These are phyloP conservation scores for Drosophila pallidifrons DNA, from an alignment of 1,140 invertebrate species.

Conservation along the genomic window DNA sequence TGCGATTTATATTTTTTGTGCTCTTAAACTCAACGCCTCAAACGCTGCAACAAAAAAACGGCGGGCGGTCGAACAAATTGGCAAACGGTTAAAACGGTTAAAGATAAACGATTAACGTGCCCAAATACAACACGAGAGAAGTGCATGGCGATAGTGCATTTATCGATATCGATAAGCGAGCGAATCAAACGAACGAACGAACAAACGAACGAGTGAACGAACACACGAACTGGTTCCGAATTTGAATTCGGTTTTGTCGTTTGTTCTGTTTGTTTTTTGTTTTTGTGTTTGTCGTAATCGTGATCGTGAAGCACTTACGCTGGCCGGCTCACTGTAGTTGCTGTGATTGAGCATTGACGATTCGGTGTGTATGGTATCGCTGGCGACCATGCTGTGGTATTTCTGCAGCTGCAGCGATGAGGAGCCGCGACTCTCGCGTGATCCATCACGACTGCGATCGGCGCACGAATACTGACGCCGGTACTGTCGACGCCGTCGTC, in stretches of 20 bases:
- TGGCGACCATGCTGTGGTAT: constrained; percentile 76
- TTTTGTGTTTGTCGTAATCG: background rate
- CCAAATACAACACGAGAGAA: constrained; percentile 37
- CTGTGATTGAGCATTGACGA: constrained; percentile 75
- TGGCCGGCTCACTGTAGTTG: constrained; percentile 79
- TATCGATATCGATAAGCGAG: constrained; percentile 49
- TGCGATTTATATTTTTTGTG: constrained; percentile 41
- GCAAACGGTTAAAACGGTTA: constrained; percentile 33
- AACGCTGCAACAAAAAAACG: constrained; percentile 31
- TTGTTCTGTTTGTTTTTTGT: background rate
- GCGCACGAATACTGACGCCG: constrained; percentile 80
- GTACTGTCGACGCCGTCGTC: constrained; percentile 76
- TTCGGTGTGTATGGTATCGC: constrained; percentile 79
- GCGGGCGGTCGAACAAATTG: constrained; percentile 18
- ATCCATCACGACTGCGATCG: constrained; percentile 80
- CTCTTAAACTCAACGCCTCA: constrained; percentile 29
- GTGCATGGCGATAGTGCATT: constrained; percentile 52
- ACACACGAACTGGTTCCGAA: constrained; percentile 12
- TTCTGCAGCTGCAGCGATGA: constrained; percentile 65
- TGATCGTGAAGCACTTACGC: constrained; percentile 65
- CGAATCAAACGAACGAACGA: constrained; percentile 40
- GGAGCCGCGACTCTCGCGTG: constrained; percentile 78
- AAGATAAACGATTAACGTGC: constrained; percentile 45
- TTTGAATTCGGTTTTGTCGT: constrained; percentile 10
- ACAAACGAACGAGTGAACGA: constrained; percentile 18